Evolutionary conservation across 2,113 vertebrate genomes (phyloP), one percentile per base, ranked within the genome.

Genomic region (Pipra filicauda): DNA sequence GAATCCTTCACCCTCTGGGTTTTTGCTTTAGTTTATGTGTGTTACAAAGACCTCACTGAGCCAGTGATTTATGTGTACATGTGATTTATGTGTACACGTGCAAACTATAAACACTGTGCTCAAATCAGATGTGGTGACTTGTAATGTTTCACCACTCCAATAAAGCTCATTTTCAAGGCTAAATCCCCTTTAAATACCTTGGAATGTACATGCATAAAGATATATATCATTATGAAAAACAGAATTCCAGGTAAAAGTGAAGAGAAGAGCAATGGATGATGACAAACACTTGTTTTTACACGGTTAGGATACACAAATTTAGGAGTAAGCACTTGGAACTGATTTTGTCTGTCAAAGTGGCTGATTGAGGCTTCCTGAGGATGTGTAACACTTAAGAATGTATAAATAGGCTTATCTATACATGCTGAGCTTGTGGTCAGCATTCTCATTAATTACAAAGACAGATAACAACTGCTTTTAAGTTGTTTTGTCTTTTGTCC

Each of bases 371-470:
- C 87, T 93, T 94, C 74, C 95, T 82, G 85, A 82, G 71, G 91
- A 88, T 85, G 81, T 62, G 44, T 4, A 70, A 28, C 15, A 22
- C 70, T 73, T 13, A 44, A 44, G 70, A 54, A 69, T 6, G 7
- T 49, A 82, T 49, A 69, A 93, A 93, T 49, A 96, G 65, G 10
- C 39, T 27, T 70, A 21, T 5, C 17, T 35, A 33, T 71, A 41
- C 62, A 75, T 31, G 61, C 54, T 94, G 30, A 4, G 26, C 11
- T 61, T 35, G 39, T 84, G 59, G 33, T 67, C 73, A 74, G 77
- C 52, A 51, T 30, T 37, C 51, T 27, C 90, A 90, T 95, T 95
- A 89, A 96, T 91, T 94, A 90, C 66, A 94, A 91, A 88, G 66
- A 35, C 82, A 94, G 92, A 26, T 31, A 83, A 88, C 88, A 76